Conservation (phyloP, 2,113 vertebrate species). For the Haemorhous mexicanus region DNA sequence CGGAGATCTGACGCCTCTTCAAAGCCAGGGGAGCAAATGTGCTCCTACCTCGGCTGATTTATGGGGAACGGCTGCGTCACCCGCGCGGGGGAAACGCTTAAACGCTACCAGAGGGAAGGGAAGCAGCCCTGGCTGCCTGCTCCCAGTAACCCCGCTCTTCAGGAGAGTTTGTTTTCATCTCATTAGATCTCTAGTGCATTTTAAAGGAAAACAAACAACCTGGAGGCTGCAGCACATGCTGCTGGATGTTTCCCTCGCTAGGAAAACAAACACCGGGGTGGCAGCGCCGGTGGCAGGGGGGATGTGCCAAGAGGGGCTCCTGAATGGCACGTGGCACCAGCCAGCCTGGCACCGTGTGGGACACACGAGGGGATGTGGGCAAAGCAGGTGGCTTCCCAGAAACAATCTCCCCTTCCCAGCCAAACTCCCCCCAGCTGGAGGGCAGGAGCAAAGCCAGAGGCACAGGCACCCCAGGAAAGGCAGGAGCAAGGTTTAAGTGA, state of each 20-base stretch:
- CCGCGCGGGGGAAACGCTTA: neutral
- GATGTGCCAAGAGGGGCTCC: neutral
- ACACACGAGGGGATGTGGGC: neutral
- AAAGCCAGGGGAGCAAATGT: neutral
- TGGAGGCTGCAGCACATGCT: neutral
- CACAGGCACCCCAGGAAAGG: neutral
- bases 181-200: neutral
- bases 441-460: neutral
- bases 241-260: neutral
- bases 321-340: neutral
- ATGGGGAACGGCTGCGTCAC: neutral
- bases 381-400: conserved; percentile 20
- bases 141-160: neutral
- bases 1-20: conserved; percentile 36
- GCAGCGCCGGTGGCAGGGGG: fast-evolving
- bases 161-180: neutral
- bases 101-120: neutral
- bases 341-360: neutral
- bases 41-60: conserved; percentile 14
- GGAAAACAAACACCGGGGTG: neutral
- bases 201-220: conserved; percentile 18
- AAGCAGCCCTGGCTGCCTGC: neutral
- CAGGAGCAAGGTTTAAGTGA: neutral
- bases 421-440: neutral
- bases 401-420: neutral